Conservation (phyloP, 2,797 vertebrate genomes). For the Acrossocheilus fasciatus region DNA sequence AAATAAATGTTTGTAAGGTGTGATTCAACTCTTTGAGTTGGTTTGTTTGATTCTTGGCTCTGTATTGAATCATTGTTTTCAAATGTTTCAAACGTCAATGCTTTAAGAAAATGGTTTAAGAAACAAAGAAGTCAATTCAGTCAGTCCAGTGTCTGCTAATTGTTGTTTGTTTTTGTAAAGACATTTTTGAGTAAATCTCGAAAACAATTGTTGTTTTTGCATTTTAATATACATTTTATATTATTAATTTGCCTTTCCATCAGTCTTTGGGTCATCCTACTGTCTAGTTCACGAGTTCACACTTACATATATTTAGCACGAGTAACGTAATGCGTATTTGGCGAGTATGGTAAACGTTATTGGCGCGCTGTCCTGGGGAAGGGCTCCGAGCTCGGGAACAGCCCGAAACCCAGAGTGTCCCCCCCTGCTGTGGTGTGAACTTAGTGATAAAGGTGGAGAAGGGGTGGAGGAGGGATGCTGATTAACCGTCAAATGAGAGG, state of each 20-base stretch:
- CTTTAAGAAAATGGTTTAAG: not conserved
- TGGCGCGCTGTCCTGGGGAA: too few relatives aligned
- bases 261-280: not conserved
- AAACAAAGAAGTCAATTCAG: not conserved
- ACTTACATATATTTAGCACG: too few relatives aligned
- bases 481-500: too few relatives aligned
- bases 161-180: not conserved
- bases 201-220: not conserved
- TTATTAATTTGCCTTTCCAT: not conserved
- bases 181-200: not conserved
- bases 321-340: too few relatives aligned
- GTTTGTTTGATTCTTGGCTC: not conserved
- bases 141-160: not conserved
- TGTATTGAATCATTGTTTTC: not conserved
- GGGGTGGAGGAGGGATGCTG: too few relatives aligned
- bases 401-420: too few relatives aligned
- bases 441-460: too few relatives aligned
- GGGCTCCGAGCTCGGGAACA: too few relatives aligned
- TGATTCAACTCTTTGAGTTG: not conserved
- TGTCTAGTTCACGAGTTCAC: too few relatives aligned
- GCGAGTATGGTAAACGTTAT: too few relatives aligned
- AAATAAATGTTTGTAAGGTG: not conserved
- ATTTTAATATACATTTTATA: not conserved
- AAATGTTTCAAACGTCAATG: not conserved
- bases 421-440: too few relatives aligned